Conservation (phyloP, 2,797 vertebrate species). For the Eleutherodactylus coqui region DNA sequence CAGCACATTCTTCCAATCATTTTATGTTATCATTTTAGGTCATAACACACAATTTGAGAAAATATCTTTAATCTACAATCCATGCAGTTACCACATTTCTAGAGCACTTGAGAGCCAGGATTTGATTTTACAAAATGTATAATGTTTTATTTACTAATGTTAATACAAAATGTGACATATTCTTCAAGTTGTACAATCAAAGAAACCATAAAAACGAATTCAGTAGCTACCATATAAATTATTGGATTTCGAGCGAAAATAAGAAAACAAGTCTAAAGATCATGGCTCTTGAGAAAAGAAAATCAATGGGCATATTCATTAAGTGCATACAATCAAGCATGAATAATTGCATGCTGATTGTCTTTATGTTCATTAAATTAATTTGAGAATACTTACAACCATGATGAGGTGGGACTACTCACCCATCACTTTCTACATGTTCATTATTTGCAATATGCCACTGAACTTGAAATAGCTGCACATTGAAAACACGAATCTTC, state of each 20-base stretch:
- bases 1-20: not conserved
- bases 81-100: not conserved
- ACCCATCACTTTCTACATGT: constrained; percentile 39
- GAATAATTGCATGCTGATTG: constrained; percentile 48
- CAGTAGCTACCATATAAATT: constrained; percentile 22
- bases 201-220: constrained; percentile 3
- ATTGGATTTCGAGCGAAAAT: constrained; percentile 25
- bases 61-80: not conserved
- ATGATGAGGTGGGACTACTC: constrained; percentile 24
- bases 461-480: constrained; percentile 37
- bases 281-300: constrained; percentile 30
- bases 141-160: not conserved
- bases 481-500: constrained; percentile 12
- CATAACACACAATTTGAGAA: not conserved
- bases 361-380: constrained; percentile 40
- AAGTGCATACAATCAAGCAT: constrained; percentile 38
- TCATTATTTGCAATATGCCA: constrained; percentile 40
- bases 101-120: not conserved
- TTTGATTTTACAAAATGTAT: not conserved
- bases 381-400: constrained; percentile 51
- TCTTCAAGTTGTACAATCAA: not conserved
- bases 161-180: not conserved
- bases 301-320: constrained; percentile 48
- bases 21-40: too few species aligned
- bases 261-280: constrained; percentile 45